Evolutionary conservation across 2,113 vertebrate species (phyloP).

Genomic region (Sardina pilchardus): DNA sequence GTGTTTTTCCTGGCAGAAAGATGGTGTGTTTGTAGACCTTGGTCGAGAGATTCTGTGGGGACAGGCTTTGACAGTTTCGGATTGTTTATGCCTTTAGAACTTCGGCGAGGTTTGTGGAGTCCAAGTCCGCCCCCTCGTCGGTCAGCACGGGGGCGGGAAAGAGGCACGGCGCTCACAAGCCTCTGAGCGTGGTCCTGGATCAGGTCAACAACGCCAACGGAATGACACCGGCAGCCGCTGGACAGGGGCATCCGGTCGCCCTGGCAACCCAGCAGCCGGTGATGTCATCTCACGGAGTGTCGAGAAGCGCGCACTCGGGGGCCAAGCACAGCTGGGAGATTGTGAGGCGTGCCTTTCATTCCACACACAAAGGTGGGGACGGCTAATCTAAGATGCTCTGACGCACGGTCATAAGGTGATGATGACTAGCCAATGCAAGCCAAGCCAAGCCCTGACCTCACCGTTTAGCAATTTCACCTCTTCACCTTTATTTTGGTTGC

Average conservation of each 20-base stretch:
- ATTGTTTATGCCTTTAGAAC: slow-evolving; percentile 63
- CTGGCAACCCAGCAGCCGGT: slow-evolving; percentile 64
- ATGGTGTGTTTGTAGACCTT: background rate
- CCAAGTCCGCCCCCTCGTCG: slow-evolving; percentile 56
- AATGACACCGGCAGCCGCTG: slow-evolving; percentile 53
- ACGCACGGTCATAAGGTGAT: background rate
- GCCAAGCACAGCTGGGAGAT: slow-evolving; percentile 70
- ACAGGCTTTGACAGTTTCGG: background rate
- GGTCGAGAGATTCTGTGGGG: background rate
- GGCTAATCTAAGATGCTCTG: background rate
- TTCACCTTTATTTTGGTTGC: background rate
- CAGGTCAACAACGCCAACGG: slow-evolving; percentile 61
- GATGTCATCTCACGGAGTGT: slow-evolving; percentile 52
- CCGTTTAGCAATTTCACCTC: background rate
- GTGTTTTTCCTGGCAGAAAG: background rate
- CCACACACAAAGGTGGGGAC: slow-evolving; percentile 67
- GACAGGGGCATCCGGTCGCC: slow-evolving; percentile 57
- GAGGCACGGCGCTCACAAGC: slow-evolving; percentile 63
- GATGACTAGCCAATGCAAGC: background rate
- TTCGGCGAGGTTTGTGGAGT: slow-evolving; percentile 73
- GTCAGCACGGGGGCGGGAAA: slow-evolving; percentile 53
- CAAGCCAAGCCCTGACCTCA: background rate
- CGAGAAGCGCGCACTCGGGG: slow-evolving; percentile 55
- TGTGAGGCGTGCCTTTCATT: slow-evolving; percentile 66
- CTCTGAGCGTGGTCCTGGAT: slow-evolving; percentile 66